phyloP scores from a whole-genome alignment of 2,113 vertebrate species.

The Peromyscus leucopus region DNA sequence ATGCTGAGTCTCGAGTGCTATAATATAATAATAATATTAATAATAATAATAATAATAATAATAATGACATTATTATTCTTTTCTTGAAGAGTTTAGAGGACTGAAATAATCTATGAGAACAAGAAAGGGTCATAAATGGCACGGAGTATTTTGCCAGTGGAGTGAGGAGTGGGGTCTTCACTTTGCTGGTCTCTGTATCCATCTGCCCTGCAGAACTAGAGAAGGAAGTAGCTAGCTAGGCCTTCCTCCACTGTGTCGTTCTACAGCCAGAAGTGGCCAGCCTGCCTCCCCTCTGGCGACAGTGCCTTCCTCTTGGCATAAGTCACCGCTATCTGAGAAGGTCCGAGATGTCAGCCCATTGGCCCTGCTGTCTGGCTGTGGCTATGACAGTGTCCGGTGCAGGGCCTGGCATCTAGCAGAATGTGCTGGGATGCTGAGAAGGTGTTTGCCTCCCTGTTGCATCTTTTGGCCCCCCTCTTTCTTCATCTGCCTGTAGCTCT shows the following conservation, averaged over 20 bases:
- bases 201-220: background rate
- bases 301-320: background rate
- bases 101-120: background rate
- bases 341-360: background rate
- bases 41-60: background rate
- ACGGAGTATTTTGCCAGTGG: background rate
- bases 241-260: background rate
- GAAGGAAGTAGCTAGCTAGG: background rate
- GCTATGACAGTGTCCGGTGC: background rate
- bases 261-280: background rate
- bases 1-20: background rate
- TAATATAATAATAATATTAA: background rate
- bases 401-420: background rate
- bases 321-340: background rate
- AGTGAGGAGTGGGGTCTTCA: background rate
- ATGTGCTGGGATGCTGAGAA: background rate
- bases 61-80: background rate
- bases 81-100: background rate
- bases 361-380: background rate
- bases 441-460: slow-evolving; percentile 48
- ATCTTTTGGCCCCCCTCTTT: background rate
- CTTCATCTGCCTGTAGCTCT: background rate
- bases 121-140: background rate
- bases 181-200: background rate
- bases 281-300: background rate